These are phyloP conservation scores for Drosophila trichaetosa DNA, from an alignment of 2,888 invertebrate genomes.

Conservation along the genomic window DNA sequence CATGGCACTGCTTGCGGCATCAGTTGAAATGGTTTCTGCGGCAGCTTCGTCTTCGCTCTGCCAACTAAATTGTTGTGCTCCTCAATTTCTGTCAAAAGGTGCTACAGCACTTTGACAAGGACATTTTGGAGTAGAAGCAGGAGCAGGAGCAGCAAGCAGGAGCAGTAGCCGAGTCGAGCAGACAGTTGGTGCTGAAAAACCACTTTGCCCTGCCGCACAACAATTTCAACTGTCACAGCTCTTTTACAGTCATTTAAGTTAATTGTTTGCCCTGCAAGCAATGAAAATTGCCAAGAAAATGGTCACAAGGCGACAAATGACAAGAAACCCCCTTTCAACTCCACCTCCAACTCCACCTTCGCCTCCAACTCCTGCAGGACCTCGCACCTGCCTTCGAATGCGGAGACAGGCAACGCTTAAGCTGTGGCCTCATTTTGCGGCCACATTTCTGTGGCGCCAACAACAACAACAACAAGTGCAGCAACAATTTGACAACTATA, in stretches of 20 bases:
- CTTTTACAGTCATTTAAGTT: constrained; percentile 76
- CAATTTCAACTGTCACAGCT: constrained; percentile 53
- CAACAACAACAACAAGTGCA: not conserved
- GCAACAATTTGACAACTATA: constrained; percentile 39
- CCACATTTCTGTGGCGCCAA: constrained; percentile 36
- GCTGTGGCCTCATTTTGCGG: constrained; percentile 39
- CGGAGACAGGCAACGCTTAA: constrained; percentile 7
- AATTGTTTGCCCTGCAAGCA: constrained; percentile 60
- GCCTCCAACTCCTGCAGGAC: not conserved
- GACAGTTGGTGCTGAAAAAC: constrained; percentile 60
- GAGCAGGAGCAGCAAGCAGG: constrained; percentile 4
- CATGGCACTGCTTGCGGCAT: constrained; percentile 42
- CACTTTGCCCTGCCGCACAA: constrained; percentile 72
- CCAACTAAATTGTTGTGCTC: constrained; percentile 63
- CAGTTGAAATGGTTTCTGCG: constrained; percentile 15
- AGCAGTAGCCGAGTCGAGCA: not conserved
- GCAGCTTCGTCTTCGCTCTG: constrained; percentile 28
- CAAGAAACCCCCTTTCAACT: not conserved
- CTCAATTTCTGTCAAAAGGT: constrained; percentile 65
- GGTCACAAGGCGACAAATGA: constrained; percentile 15
- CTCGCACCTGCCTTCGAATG: constrained; percentile 19
- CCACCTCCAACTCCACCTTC: not conserved
- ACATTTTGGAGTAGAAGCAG: constrained; percentile 15
- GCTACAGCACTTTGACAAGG: constrained; percentile 41
- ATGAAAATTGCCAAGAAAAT: constrained; percentile 33